Evolutionary conservation across 2,888 invertebrate species (phyloP).

Genomic region (Mantis religiosa): DNA sequence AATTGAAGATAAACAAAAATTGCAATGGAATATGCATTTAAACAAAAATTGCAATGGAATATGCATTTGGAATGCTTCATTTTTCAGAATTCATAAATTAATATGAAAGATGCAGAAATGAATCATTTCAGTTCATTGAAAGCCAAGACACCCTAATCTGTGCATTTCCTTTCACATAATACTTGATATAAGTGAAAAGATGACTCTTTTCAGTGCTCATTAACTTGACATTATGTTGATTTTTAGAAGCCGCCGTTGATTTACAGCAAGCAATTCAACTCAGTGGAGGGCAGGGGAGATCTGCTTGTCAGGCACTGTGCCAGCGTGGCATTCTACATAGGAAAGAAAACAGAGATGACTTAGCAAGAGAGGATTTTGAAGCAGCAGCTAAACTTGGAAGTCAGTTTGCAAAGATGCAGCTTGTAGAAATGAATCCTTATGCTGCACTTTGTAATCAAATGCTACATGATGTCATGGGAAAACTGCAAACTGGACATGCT

Average conservation of each 20-base stretch:
- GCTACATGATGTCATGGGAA: constrained; percentile 72
- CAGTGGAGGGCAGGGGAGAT: constrained; percentile 55
- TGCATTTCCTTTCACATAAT: too few species aligned
- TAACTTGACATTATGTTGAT: neutral
- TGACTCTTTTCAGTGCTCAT: too few species aligned
- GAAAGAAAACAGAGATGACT: constrained; percentile 61
- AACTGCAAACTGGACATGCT: constrained; percentile 27
- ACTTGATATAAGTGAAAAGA: too few species aligned
- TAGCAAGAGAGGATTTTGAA: constrained; percentile 71
- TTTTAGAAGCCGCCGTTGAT: constrained; percentile 67
- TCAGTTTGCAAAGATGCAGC: constrained; percentile 78
- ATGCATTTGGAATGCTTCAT: too few species aligned
- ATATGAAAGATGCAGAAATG: too few species aligned
- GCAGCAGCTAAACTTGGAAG: constrained; percentile 79
- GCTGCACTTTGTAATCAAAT: constrained; percentile 95
- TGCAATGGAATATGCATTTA: too few species aligned
- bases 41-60: too few species aligned
- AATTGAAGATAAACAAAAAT: too few species aligned
- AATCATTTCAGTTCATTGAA: too few species aligned
- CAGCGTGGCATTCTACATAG: constrained; percentile 78
- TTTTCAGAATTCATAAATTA: too few species aligned
- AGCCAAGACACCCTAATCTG: too few species aligned
- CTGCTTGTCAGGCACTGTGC: constrained; percentile 73
- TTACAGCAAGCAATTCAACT: constrained; percentile 69
- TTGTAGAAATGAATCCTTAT: constrained; percentile 87